These are phyloP conservation scores for Saccopteryx leptura DNA, from an alignment of 2,113 vertebrate genomes.

Conservation along the genomic window DNA sequence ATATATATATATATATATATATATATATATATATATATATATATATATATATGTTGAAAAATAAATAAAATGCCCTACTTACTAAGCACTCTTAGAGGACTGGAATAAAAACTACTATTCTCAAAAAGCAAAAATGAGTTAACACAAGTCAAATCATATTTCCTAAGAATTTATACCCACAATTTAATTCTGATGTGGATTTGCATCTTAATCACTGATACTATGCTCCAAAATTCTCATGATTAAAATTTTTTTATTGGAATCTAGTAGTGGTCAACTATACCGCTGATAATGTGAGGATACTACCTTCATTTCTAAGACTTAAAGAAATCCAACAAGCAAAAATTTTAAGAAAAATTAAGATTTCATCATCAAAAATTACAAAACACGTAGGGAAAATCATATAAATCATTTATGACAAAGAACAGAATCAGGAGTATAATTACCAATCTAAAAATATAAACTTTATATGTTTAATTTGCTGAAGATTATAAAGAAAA, in stretches of 20 bases:
- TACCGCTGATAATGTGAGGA: background rate
- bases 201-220: background rate
- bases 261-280: background rate
- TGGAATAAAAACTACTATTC: background rate
- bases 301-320: background rate
- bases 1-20: too few relatives aligned
- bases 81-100: background rate
- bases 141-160: background rate
- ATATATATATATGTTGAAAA: background rate
- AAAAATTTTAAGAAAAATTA: background rate
- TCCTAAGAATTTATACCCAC: background rate
- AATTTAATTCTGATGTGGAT: background rate
- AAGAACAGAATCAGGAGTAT: background rate
- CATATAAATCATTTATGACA: background rate
- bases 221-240: background rate
- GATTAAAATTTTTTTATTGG: background rate
- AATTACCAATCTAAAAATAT: background rate
- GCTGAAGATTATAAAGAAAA: background rate
- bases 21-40: too few relatives aligned
- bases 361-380: background rate
- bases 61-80: background rate
- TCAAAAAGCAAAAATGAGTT: background rate
- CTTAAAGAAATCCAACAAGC: background rate
- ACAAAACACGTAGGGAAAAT: background rate
- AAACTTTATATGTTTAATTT: background rate